A percentile compares a stretch with the other conserved stretches of the same genome.
Conservation (phyloP, 35 echinoderm and acorn worm genomes). For the Ophioderma brevispina region DNA sequence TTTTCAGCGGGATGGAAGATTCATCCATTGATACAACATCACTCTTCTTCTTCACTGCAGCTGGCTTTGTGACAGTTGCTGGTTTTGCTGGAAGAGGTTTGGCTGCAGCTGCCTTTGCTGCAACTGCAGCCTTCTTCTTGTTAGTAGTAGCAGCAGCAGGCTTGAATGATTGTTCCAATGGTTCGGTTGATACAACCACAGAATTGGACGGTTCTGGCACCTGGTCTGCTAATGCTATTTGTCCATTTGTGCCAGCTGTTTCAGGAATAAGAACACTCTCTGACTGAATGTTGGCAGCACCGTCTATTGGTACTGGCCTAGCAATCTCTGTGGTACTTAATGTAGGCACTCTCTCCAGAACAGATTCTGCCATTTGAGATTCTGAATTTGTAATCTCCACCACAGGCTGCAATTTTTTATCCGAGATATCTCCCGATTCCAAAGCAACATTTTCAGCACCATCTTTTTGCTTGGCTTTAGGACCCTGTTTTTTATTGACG, state of each 20-base stretch:
- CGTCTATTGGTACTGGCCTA: not conserved
- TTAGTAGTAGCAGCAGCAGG: not conserved
- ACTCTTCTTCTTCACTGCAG: conserved; percentile 8
- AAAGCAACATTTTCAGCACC: not conserved
- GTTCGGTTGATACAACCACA: not conserved
- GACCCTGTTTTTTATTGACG: not conserved
- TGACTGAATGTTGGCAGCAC: too few species aligned
- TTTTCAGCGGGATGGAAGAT: conserved; percentile 86
- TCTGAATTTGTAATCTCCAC: not conserved
- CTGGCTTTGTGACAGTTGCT: not conserved
- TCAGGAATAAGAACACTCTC: not conserved
- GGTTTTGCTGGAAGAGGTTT: too few species aligned
- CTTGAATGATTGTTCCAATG: not conserved
- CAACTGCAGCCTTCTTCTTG: not conserved
- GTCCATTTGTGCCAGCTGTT: not conserved
- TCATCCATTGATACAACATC: conserved; percentile 49
- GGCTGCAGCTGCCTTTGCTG: not conserved
- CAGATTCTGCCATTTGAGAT: not conserved
- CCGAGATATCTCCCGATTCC: not conserved
- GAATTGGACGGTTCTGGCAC: not conserved
- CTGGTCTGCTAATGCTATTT: not conserved
- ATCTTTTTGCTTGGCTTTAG: not conserved
- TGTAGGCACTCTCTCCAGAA: not conserved
- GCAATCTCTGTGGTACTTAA: not conserved
- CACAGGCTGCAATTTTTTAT: too few species aligned